Conservation (phyloP, 2,797 vertebrate genomes). For the Spinus pinus region DNA sequence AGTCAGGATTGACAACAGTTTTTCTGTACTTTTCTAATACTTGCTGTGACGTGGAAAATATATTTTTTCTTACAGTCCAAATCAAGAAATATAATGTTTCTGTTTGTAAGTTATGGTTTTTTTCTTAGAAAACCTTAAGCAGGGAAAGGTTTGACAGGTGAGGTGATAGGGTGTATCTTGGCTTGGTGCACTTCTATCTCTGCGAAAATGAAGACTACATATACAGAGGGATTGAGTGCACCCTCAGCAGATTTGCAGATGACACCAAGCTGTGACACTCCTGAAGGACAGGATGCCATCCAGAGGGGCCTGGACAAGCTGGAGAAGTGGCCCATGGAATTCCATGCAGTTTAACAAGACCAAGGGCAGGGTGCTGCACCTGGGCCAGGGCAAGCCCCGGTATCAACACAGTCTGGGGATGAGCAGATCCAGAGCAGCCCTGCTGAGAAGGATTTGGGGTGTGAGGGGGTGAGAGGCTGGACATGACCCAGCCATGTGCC, state of each 20-base stretch:
- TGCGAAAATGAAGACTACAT: background rate
- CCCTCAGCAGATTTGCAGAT: background rate
- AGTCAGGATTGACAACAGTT: background rate
- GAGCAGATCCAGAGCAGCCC: background rate
- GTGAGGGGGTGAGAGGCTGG: background rate
- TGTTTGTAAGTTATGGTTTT: background rate
- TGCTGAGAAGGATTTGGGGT: background rate
- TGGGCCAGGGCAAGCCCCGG: accelerated
- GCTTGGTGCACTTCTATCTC: background rate
- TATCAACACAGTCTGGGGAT: background rate
- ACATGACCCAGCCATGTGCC: background rate
- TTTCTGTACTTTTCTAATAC: background rate
- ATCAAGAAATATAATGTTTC: background rate
- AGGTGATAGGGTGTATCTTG: background rate
- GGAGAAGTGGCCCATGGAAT: background rate
- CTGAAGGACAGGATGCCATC: background rate
- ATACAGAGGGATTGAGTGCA: accelerated
- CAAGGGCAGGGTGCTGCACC: background rate
- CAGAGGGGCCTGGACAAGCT: background rate
- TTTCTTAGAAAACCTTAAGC: background rate
- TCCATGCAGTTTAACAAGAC: background rate
- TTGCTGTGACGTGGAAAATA: background rate
- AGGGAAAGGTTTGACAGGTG: background rate
- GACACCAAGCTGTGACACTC: background rate
- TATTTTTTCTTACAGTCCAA: background rate